Evolutionary conservation across 2,888 invertebrate genomes (phyloP), one percentile per base, ranked within the genome.

Genomic region (Parapristionchus giblindavisi): DNA sequence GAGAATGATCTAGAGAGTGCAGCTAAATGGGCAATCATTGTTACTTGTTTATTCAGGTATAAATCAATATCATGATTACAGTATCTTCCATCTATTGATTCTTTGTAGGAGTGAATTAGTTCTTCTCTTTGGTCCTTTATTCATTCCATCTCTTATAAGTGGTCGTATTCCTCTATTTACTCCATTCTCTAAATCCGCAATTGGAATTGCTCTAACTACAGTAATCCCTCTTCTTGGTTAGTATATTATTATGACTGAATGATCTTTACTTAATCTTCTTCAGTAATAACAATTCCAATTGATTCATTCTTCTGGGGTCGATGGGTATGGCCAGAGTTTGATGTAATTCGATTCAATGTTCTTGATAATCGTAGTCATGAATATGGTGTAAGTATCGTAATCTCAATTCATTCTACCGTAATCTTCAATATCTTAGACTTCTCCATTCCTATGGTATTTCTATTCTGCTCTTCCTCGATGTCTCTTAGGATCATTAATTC

Each of bases 361-460:
- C 90, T 97, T 66, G 90, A 94, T 75, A 99, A 99, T 89, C 94
- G 94, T 89, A 98, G 98, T 89, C 93, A 94, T 1, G 91, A 95
- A 83, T 99, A 95, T 94, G 99, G 99, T 88, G 96, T 96, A 94
- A 70, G 80, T 77, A 4, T 6, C 29, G 34, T n/a, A 61, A 24
- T 2, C 11, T 36, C 6, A 34, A 48, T n/a, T 4, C 34, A 29
- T n/a, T 17, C 38, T 29, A 21, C 38, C 61, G 61, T 27, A 63
- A 24, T 27, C 21, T 8, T 24, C 54, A 17, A 21, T 2, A 27
- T 75, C 78, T n/a, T 89, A 95, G 94, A 94, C 94, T 60, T 93
- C 93, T 5, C 98, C 98, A 76, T 96, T 96, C 89, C 89, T 94
- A 1, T 99, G 99, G 99, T 99, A 99, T 89, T 96, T 97, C 89